Base-by-base conservation (phyloP, 2,113 vertebrate genomes). In the Bubalus kerabau region DNA sequence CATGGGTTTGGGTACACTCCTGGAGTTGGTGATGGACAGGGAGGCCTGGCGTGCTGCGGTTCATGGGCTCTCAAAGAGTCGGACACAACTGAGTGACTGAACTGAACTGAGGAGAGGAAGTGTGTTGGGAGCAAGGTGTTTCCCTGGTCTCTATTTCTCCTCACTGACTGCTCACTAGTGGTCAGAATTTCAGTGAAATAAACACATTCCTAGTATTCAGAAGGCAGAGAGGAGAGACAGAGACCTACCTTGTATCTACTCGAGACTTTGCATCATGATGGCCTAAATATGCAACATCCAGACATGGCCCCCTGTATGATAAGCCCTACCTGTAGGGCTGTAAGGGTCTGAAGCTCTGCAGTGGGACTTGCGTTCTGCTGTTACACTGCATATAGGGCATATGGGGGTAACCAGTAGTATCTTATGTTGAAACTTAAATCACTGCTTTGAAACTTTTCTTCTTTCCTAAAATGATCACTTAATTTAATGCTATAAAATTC, bases 401-500 rank as follows among this genome's bases (percentile, higher is more conserved):
- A 46, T 46, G 0, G 43, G 43, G 43, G 43, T 46, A 46, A 46
- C 43, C 43, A 46, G 43, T 46, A 46, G 59, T 30, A 30, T 30
- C 15, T 54, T 71, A 93, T 30, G 12, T 14, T 92, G 59, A 87
- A 60, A 40, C 32, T 87, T 87, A 59, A 46, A 71, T 74, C 50
- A 60, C 60, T 84, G 52, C 16, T 40, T 90, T 90, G 21, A 50
- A n/a, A 71, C 17, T 28, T 59, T 16, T 93, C 17, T 89, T 88
- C n/a, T 90, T 93, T 64, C 16, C 48, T 85, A 56, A 93, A 90
- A 32, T 62, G 4, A 26, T 21, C 11, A 74, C 43, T 83, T 83
- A 83, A 93, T 83, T 88, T 74, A 96, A 74, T 96, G 46, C 9
- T 43, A 19, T 74, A 95, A 92, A 80, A 59, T 71, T 71, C 19